Evolutionary conservation across 64 coral and sea anemone species (phyloP).

Genomic region (Pocillopora damicornis): DNA sequence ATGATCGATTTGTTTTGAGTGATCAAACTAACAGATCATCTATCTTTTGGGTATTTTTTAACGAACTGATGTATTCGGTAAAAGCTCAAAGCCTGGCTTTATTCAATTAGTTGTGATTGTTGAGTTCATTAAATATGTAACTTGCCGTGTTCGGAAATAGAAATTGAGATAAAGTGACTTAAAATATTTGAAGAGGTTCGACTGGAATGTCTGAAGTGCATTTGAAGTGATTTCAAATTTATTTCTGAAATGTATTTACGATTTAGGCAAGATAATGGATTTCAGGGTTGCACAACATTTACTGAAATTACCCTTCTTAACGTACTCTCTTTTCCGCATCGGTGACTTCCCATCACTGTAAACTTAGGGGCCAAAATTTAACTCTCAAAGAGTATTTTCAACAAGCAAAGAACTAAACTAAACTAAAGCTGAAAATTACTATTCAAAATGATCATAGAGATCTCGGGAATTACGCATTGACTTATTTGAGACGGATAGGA

Average conservation of each 20-base stretch:
- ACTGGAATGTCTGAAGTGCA: neutral
- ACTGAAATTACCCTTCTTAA: too few relatives aligned
- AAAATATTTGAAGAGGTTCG: constrained; percentile 6
- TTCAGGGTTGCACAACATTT: too few relatives aligned
- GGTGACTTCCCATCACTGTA: too few relatives aligned
- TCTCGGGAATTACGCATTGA: too few relatives aligned
- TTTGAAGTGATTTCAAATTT: neutral
- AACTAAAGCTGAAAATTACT: too few relatives aligned
- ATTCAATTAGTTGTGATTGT: constrained; percentile 40
- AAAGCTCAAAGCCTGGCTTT: neutral
- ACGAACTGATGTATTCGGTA: neutral
- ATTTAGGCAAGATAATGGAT: neutral
- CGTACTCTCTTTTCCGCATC: too few relatives aligned
- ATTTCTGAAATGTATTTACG: neutral
- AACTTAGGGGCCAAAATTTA: too few relatives aligned
- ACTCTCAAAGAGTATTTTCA: too few relatives aligned
- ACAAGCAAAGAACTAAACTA: too few relatives aligned
- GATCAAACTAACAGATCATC: neutral
- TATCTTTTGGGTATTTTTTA: neutral
- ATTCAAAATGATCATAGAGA: too few relatives aligned
- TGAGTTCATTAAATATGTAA: constrained; percentile 47
- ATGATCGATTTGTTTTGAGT: neutral
- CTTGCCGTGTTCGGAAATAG: constrained; percentile 30
- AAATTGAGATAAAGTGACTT: constrained; percentile 30
- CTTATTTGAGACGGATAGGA: neutral